A percentile compares a stretch with the other conserved stretches of the same genome.
These are phyloP conservation scores for Zhuqinia jingwanae DNA, from an alignment of 2,888 invertebrate species.

Conservation along the genomic window DNA sequence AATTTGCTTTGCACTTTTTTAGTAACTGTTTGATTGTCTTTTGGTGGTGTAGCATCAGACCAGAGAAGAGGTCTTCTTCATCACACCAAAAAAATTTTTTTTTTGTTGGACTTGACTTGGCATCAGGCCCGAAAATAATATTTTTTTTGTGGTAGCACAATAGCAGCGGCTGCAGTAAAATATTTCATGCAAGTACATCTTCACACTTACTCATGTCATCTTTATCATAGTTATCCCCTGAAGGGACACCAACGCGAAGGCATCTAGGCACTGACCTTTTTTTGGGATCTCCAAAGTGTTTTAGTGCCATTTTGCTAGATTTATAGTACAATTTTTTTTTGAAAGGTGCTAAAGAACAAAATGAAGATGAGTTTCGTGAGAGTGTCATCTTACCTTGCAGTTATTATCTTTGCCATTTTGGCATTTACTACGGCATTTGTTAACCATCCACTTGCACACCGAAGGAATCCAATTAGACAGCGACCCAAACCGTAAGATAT, in stretches of 20 bases:
- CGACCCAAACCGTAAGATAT: constrained; percentile 64
- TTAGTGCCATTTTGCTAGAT: neutral
- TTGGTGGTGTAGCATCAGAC: no score
- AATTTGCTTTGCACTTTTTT: neutral
- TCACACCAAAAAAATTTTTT: neutral
- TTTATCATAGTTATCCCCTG: constrained; percentile 12
- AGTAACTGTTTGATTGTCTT: constrained; percentile 46
- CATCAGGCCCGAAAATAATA: constrained; percentile 57
- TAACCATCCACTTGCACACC: constrained; percentile 21
- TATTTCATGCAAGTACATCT: neutral
- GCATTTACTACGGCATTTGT: constrained; percentile 23
- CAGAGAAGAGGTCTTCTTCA: neutral
- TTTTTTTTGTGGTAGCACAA: constrained; percentile 5
- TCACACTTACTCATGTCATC: constrained; percentile 1
- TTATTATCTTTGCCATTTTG: constrained; percentile 40
- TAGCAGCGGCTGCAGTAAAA: neutral
- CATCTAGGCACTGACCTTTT: neutral
- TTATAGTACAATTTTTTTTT: neutral
- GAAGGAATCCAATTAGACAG: constrained; percentile 66
- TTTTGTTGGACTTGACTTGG: constrained; percentile 30
- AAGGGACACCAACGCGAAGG: constrained; percentile 2
- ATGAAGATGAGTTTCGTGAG: constrained; percentile 44
- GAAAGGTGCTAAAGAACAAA: neutral
- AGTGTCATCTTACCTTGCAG: constrained; percentile 32
- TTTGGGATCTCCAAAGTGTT: neutral